Base-by-base conservation (phyloP, 2,113 vertebrate species). In the Holacanthus passer region DNA sequence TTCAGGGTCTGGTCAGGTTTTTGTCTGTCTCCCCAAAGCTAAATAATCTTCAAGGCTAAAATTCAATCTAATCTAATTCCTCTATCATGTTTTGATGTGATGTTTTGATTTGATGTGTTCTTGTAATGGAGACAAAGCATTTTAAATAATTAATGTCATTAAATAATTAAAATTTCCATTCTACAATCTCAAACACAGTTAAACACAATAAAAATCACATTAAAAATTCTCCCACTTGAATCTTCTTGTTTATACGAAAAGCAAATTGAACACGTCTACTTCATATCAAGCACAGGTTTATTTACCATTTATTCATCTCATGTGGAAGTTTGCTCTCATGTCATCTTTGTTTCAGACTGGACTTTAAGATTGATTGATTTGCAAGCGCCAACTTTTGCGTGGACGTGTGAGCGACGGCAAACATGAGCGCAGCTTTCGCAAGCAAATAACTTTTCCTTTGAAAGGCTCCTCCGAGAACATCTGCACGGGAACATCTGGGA, bases 401-500 rank as follows among this genome's bases (percentile, higher is more conserved):
- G 12, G 72, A 70, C 10, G 31, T 84, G 84, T 47, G 76, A 83
- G 74, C 68, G 39, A 83, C 3, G 7, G 73, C 62, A 79, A 76
- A 84, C 76, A 79, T 50, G 43, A 86, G 55, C 13, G 1, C 4
- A 43, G 72, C 71, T 87, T 56, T 82, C 60, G 12, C 73, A 71
- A 47, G 90, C 83, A 87, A 91, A 87, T 73, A 81, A 56, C 58
- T 67, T 78, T 77, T 79, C 73, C 60, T 85, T 89, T 85, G 77
- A 88, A 81, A 79, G 71, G 17, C 60, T 80, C 70, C 76, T 83
- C 60, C 59, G 82, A 84, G 77, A 92, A 86, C 87, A 96, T 96
- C 96, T 98, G 96, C 83, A 85, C 87, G 45, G 90, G 93, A 96
- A 96, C 97, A 97, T 97, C 96, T 98, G 96, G 95, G 94, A 77